Conservation (phyloP, 2,888 invertebrate genomes). For the Galeopsomyia nigrocyanea region DNA sequence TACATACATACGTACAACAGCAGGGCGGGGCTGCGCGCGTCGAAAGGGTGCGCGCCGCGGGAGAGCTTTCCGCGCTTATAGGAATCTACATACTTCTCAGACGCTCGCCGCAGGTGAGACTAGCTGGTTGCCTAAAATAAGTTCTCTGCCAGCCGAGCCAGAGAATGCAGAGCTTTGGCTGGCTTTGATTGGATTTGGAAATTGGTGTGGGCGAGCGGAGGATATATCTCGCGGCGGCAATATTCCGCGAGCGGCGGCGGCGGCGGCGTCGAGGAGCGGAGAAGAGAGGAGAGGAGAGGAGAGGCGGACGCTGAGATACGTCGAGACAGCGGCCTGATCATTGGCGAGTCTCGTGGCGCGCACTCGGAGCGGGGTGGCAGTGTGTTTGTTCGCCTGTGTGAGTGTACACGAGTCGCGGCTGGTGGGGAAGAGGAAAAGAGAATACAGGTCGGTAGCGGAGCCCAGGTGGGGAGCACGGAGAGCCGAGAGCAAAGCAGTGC, state of each 20-base stretch:
- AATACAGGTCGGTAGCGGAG: slow-evolving; percentile 49
- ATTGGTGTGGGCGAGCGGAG: not conserved
- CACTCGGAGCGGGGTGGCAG: slow-evolving; percentile 57
- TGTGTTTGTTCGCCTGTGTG: slow-evolving; percentile 56
- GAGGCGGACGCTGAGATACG: slow-evolving; percentile 50
- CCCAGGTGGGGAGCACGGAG: slow-evolving; percentile 51
- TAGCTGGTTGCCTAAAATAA: slow-evolving; percentile 52
- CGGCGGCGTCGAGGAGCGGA: slow-evolving; percentile 39
- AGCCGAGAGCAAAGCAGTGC: slow-evolving; percentile 49
- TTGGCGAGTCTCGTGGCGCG: slow-evolving; percentile 62
- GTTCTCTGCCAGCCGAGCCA: slow-evolving; percentile 3
- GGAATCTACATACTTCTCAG: no score
- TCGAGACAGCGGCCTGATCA: slow-evolving; percentile 65
- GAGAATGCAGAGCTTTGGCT: no score
- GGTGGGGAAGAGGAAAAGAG: slow-evolving; percentile 34
- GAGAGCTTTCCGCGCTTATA: not conserved
- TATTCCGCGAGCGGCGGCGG: not conserved
- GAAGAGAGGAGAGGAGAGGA: slow-evolving; percentile 40
- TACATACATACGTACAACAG: slow-evolving; percentile 7
- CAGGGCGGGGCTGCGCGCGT: slow-evolving; percentile 66
- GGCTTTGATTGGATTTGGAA: no score
- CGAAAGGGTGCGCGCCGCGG: slow-evolving; percentile 62
- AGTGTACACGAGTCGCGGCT: slow-evolving; percentile 51
- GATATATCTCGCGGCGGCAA: slow-evolving; percentile 4
- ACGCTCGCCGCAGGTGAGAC: slow-evolving; percentile 52